A percentile compares a stretch with the other conserved stretches of the same genome.
These are phyloP conservation scores for Anthopleura xanthogrammica DNA, from an alignment of 92 coral and sea anemone genomes.

Conservation along the genomic window DNA sequence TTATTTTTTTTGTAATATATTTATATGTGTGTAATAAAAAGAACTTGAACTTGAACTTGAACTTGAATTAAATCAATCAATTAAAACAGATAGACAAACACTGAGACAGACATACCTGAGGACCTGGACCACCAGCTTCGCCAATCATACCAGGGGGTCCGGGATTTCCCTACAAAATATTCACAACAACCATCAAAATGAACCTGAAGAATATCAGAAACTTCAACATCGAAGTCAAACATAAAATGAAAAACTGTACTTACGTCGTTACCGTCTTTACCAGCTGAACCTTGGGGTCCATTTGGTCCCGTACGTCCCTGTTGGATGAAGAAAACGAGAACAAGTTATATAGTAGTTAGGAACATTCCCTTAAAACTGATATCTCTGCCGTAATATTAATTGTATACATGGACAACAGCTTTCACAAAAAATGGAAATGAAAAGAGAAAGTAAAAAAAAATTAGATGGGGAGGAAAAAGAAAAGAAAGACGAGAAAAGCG, in stretches of 20 bases:
- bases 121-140: constrained; percentile 59
- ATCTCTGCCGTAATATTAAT: no score
- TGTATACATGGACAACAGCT: no score
- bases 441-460: no score
- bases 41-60: no score
- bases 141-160: constrained; percentile 60
- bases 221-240: background rate
- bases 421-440: no score
- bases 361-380: no score
- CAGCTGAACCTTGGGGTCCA: constrained; percentile 64
- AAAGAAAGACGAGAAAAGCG: background rate
- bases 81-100: no score
- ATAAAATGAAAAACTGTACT: constrained; percentile 10
- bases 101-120: constrained; percentile 20
- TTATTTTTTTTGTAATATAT: no score
- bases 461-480: background rate
- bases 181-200: background rate
- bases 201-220: background rate
- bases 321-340: background rate
- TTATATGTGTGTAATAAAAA: no score
- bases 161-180: constrained; percentile 53
- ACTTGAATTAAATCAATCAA: no score
- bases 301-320: constrained; percentile 58
- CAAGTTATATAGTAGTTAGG: no score
- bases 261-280: constrained; percentile 59